phyloP scores from a whole-genome alignment of 2,888 invertebrate species.

The Tiliacea citrago region DNA sequence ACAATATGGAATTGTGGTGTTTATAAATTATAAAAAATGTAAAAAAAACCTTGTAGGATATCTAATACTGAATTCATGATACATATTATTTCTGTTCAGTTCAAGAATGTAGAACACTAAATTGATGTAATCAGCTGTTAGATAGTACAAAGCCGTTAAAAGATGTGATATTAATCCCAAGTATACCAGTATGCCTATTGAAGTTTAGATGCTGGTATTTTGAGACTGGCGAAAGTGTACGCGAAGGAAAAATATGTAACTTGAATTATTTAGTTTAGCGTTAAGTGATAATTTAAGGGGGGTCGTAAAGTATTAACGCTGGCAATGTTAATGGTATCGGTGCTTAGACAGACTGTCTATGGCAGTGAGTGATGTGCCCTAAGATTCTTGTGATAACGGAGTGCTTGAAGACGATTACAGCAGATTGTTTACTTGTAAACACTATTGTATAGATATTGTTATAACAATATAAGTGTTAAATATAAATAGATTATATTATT shows the following conservation, averaged over 20 bases:
- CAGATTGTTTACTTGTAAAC: conserved; percentile 79
- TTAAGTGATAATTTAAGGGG: conserved; percentile 59
- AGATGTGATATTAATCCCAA: conserved; percentile 75
- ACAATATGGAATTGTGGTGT: conserved; percentile 86
- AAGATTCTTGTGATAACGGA: conserved; percentile 84
- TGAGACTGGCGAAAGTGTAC: conserved; percentile 56
- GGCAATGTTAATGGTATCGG: conserved; percentile 72
- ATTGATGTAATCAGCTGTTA: conserved; percentile 71
- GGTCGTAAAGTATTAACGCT: conserved; percentile 57
- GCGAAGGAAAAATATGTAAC: conserved; percentile 73
- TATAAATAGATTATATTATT: conserved; percentile 83
- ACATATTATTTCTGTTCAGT: conserved; percentile 72
- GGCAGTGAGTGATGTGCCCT: conserved; percentile 81
- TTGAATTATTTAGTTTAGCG: conserved; percentile 70
- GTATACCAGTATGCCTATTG: conserved; percentile 69
- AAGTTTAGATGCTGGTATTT: conserved; percentile 64
- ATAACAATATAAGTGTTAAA: conserved; percentile 85
- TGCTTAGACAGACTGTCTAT: conserved; percentile 72
- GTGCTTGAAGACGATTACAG: conserved; percentile 71
- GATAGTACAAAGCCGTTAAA: conserved; percentile 81
- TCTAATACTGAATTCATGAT: conserved; percentile 70
- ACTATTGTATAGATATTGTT: conserved; percentile 83
- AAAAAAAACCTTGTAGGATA: conserved; percentile 76
- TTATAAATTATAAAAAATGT: conserved; percentile 81
- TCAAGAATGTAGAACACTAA: conserved; percentile 37